Evolutionary conservation across 2,888 invertebrate species (phyloP).

Genomic region (Stramonita haemastoma): DNA sequence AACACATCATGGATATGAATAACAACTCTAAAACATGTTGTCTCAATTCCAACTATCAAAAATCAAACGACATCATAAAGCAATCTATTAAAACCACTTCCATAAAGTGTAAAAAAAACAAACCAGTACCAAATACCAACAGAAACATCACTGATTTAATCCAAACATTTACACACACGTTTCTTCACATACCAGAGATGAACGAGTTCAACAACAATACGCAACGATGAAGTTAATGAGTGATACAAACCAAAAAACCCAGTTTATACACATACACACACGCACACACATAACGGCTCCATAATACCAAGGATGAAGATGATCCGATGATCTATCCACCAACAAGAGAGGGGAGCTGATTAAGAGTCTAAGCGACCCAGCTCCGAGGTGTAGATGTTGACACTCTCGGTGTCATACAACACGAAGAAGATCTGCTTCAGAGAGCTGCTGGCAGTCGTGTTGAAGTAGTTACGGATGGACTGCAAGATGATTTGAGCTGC

Average conservation of each 20-base stretch:
- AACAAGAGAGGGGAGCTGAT: neutral
- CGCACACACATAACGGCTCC: neutral
- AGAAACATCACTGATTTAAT: neutral
- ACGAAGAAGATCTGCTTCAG: constrained; percentile 80
- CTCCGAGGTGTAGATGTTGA: constrained; percentile 79
- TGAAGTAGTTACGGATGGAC: constrained; percentile 79
- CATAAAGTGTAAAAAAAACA: neutral
- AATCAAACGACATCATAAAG: neutral
- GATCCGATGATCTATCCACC: neutral
- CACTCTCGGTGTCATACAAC: constrained; percentile 80
- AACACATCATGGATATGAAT: too few relatives aligned
- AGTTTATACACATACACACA: neutral
- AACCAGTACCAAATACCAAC: neutral
- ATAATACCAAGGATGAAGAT: neutral
- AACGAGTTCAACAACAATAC: neutral
- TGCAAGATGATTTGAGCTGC: constrained; percentile 80
- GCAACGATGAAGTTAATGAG: neutral
- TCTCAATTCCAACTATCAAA: neutral
- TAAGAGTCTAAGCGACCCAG: constrained; percentile 78
- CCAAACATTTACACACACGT: neutral
- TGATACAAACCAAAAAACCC: neutral
- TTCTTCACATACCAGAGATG: neutral
- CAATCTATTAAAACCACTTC: neutral
- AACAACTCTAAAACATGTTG: neutral
- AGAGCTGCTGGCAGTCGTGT: constrained; percentile 76